Conservation (phyloP, 1,140 invertebrate genomes). For the Panagrolaimus sp. region DNA sequence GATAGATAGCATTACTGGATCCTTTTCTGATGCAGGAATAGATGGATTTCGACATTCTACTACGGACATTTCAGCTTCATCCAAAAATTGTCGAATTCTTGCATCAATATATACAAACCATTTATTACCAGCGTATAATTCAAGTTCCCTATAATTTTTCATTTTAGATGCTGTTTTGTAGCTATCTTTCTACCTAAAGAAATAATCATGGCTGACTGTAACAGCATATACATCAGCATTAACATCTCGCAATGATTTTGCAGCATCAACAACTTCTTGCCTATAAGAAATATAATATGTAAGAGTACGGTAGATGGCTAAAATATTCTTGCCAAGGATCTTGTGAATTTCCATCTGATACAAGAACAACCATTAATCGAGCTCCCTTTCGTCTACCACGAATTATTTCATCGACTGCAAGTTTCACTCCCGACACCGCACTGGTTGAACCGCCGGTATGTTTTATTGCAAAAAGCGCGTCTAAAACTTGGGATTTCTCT, state of each 20-base stretch:
- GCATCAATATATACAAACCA: slow-evolving; percentile 52
- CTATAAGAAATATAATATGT: neutral
- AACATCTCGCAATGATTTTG: slow-evolving; percentile 25
- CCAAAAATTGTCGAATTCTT: slow-evolving; percentile 44
- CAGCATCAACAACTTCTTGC: slow-evolving; percentile 31
- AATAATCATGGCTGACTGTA: slow-evolving; percentile 44
- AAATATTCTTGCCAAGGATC: slow-evolving; percentile 32
- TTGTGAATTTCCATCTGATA: slow-evolving; percentile 42
- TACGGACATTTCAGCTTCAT: slow-evolving; percentile 42
- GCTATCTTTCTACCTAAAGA: slow-evolving; percentile 25
- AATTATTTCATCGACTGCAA: slow-evolving; percentile 39
- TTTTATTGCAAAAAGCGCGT: slow-evolving; percentile 32
- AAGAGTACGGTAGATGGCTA: slow-evolving; percentile 38
- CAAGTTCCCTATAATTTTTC: slow-evolving; percentile 39
- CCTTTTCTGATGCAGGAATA: neutral
- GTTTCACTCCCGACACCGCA: slow-evolving; percentile 38
- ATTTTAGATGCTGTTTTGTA: neutral
- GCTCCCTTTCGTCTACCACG: slow-evolving; percentile 27
- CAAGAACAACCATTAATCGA: slow-evolving; percentile 39
- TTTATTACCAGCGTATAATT: slow-evolving; percentile 52
- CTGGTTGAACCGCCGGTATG: slow-evolving; percentile 51
- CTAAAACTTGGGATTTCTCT: slow-evolving; percentile 38
- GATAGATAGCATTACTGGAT: neutral
- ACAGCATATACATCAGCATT: slow-evolving; percentile 37
- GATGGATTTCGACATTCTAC: slow-evolving; percentile 34